Conservation (phyloP, 2,888 invertebrate genomes). For the Proisotoma minuta region DNA sequence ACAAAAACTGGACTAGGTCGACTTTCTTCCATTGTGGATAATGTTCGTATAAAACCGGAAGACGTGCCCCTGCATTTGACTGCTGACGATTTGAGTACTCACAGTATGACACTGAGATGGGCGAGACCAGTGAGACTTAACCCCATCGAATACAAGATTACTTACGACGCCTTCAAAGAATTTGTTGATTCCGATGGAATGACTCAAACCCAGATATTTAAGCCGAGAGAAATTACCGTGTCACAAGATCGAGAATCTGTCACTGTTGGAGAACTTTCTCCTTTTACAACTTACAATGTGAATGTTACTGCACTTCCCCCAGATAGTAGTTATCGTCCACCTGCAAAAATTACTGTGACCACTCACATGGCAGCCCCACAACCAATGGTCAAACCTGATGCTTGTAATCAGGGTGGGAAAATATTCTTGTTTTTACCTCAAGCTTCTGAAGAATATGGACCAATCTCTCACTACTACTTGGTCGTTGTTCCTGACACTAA, state of each 20-base stretch:
- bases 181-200: constrained; percentile 91
- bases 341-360: constrained; percentile 87
- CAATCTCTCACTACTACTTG: constrained; percentile 93
- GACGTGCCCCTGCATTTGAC: constrained; percentile 84
- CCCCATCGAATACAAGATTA: constrained; percentile 73
- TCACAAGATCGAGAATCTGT: constrained; percentile 67
- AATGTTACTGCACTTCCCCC: constrained; percentile 76
- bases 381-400: constrained; percentile 89
- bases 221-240: constrained; percentile 64
- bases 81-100: constrained; percentile 86
- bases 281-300: constrained; percentile 89
- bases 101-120: constrained; percentile 89
- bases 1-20: constrained; percentile 68
- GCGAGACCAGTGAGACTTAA: constrained; percentile 82
- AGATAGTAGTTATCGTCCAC: constrained; percentile 76
- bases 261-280: constrained; percentile 81
- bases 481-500: constrained; percentile 92
- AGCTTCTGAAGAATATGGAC: constrained; percentile 96
- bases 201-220: constrained; percentile 74
- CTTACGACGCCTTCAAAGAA: constrained; percentile 27
- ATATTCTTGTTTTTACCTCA: constrained; percentile 77
- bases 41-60: constrained; percentile 84
- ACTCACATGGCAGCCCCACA: constrained; percentile 93
- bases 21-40: constrained; percentile 74
- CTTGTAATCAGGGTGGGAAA: constrained; percentile 58